phyloP scores from a whole-genome alignment of 2,113 vertebrate species.

The Melanocharis versteri region DNA sequence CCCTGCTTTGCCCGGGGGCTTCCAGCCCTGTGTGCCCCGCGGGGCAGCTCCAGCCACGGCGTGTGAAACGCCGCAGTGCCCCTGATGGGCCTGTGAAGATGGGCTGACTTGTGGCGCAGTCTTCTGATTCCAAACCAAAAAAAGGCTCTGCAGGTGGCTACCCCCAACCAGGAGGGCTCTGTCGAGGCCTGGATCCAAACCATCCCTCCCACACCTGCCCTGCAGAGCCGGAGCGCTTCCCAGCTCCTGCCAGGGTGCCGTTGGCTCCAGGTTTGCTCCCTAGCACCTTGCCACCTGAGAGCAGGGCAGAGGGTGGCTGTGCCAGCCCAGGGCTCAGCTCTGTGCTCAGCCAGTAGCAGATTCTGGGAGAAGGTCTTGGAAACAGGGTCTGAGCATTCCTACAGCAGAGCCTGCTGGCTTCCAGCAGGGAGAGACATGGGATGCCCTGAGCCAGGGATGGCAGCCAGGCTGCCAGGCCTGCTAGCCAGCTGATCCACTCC shows the following conservation, averaged over 20 bases:
- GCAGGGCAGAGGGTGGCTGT: not conserved
- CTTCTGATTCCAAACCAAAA: not conserved
- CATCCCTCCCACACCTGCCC: not conserved
- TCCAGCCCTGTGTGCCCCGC: not conserved
- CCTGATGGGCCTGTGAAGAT: fast-evolving
- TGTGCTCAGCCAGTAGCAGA: not conserved
- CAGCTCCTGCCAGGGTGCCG: not conserved
- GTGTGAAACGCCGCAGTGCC: not conserved
- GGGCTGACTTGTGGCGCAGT: not conserved
- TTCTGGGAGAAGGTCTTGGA: not conserved
- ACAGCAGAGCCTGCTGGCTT: not conserved
- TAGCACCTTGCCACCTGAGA: fast-evolving
- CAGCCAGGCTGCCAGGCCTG: not conserved
- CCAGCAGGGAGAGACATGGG: not conserved
- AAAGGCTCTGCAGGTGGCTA: not conserved
- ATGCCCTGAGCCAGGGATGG: not conserved
- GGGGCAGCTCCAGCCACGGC: fast-evolving
- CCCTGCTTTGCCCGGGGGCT: not conserved
- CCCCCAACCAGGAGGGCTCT: not conserved
- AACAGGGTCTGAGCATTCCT: not conserved
- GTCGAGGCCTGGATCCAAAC: not conserved
- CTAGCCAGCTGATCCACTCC: not conserved
- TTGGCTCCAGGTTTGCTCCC: not conserved
- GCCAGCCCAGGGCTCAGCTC: not conserved
- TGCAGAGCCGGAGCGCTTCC: not conserved